Evolutionary conservation across 1,140 invertebrate species (phyloP).

Genomic region (Drosophila sulfurigaster): DNA sequence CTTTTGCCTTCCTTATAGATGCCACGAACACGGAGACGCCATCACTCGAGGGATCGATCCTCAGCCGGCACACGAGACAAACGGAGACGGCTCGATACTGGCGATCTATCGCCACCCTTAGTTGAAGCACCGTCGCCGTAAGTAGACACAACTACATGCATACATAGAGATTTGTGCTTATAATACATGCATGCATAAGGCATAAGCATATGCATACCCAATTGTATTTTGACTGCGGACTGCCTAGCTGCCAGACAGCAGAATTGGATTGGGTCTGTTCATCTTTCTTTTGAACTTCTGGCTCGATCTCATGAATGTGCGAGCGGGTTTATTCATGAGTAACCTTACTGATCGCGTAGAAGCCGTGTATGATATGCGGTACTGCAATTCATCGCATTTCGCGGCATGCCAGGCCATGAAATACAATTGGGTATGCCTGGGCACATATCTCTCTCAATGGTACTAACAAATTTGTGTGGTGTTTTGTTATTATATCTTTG

Average conservation of each 20-base stretch:
- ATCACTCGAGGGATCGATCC: conserved; percentile 89
- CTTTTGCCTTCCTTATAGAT: conserved; percentile 86
- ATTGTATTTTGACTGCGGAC: too few species aligned
- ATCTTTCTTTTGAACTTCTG: too few species aligned
- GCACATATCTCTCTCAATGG: conserved; percentile 25
- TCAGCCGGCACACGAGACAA: conserved; percentile 86
- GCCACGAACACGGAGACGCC: conserved; percentile 91
- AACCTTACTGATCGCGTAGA: too few species aligned
- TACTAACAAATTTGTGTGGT: conserved; percentile 33
- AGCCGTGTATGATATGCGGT: too few species aligned
- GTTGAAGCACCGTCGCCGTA: conserved; percentile 78
- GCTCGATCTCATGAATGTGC: too few species aligned
- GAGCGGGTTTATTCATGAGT: too few species aligned
- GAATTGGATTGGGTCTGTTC: too few species aligned
- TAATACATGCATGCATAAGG: background rate
- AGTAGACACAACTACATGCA: conserved; percentile 45
- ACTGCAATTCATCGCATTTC: too few species aligned
- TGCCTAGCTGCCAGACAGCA: too few species aligned
- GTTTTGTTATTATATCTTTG: conserved; percentile 49
- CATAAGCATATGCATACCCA: background rate
- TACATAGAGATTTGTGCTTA: background rate
- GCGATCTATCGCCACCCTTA: conserved; percentile 76
- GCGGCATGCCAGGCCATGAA: too few species aligned
- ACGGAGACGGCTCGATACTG: conserved; percentile 86
- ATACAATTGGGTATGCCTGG: background rate